A percentile compares a stretch with the other conserved stretches of the same genome.
phyloP scores from a whole-genome alignment of 2,888 invertebrate genomes.

The Odontothrips loti region DNA sequence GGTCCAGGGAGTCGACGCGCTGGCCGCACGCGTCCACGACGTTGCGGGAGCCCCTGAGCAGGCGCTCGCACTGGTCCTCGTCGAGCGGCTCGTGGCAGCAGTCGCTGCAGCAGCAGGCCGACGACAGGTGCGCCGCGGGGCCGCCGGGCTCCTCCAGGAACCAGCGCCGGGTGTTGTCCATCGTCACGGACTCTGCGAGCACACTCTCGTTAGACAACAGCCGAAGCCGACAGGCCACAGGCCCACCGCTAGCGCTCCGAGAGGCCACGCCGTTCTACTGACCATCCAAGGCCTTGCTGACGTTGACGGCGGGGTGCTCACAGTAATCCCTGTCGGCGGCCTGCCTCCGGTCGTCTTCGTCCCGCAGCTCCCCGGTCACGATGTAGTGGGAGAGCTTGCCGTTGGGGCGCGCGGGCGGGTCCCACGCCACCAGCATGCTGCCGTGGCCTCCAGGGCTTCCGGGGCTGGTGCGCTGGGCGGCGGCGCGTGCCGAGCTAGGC shows the following conservation, averaged over 20 bases:
- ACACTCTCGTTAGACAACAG: background rate
- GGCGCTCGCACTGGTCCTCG: constrained; percentile 20
- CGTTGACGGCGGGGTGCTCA: constrained; percentile 3
- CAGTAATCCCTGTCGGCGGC: constrained; percentile 50
- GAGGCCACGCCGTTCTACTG: too few species aligned
- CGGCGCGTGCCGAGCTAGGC: background rate
- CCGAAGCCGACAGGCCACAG: too few species aligned
- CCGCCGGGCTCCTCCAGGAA: background rate
- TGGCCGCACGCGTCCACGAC: constrained; percentile 9
- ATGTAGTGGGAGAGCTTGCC: constrained; percentile 57
- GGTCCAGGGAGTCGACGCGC: constrained; percentile 5
- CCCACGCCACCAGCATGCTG: constrained; percentile 53
- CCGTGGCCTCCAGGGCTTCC: background rate
- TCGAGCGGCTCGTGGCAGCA: background rate
- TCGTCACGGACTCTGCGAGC: background rate
- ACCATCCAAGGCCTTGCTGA: too few species aligned
- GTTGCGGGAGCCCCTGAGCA: background rate
- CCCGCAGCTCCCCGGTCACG: constrained; percentile 43
- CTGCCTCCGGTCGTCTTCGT: constrained; percentile 40
- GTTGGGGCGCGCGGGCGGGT: constrained; percentile 55
- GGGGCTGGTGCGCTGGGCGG: background rate
- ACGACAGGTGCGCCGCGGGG: background rate
- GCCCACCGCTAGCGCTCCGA: too few species aligned
- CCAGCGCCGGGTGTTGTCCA: background rate
- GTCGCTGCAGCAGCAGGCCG: background rate